These are phyloP conservation scores for Notolabrus celidotus DNA, from an alignment of 2,797 vertebrate species.

Conservation along the genomic window DNA sequence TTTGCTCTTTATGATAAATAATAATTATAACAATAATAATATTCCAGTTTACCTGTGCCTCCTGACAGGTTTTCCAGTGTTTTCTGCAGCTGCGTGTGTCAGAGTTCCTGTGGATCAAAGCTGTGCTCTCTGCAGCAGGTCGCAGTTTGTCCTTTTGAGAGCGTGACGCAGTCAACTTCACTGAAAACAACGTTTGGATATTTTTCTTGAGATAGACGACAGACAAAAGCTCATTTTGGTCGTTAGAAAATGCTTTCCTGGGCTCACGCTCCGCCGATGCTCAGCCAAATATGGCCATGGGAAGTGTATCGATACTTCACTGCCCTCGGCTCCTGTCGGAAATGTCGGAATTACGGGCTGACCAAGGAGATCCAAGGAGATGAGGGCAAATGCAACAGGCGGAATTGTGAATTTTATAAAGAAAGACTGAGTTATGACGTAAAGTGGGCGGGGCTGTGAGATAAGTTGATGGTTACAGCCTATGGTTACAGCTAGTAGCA, in stretches of 20 bases:
- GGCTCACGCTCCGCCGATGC: conserved; percentile 66
- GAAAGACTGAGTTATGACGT: not conserved
- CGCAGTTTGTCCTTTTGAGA: conserved; percentile 18
- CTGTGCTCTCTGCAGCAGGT: conserved; percentile 39
- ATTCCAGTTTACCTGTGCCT: conserved; percentile 83
- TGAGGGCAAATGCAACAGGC: not conserved
- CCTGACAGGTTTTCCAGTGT: conserved; percentile 73
- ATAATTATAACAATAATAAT: conserved; percentile 20
- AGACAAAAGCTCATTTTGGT: conserved; percentile 77
- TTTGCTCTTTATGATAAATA: not conserved
- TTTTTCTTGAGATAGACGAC: conserved; percentile 71
- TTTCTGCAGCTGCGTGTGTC: conserved; percentile 69
- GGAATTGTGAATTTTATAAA: not conserved
- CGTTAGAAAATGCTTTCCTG: conserved; percentile 70
- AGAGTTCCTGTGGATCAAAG: conserved; percentile 67
- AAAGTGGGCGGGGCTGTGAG: not conserved
- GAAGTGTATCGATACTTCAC: conserved; percentile 76
- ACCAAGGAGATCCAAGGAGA: not conserved
- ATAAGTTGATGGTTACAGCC: not conserved
- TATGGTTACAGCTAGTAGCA: no score
- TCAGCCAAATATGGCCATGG: conserved; percentile 85
- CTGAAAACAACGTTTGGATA: conserved; percentile 58
- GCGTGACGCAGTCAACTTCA: conserved; percentile 63
- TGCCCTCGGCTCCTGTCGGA: conserved; percentile 49
- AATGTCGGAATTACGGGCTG: not conserved